These are phyloP conservation scores for Daphoenositta chrysoptera DNA, from an alignment of 2,113 vertebrate genomes.

Conservation along the genomic window DNA sequence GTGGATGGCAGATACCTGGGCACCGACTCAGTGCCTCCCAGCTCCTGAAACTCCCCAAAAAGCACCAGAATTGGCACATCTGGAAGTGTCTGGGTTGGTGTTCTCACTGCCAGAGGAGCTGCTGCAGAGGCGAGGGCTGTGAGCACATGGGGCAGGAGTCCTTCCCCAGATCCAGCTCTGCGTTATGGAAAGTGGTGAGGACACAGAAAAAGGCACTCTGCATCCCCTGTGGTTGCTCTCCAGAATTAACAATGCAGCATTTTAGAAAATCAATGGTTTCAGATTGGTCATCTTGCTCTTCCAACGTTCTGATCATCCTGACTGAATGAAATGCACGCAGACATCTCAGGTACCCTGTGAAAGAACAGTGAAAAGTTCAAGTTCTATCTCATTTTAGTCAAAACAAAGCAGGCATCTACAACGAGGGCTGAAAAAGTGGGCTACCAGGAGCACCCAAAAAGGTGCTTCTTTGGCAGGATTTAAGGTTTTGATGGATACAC, in stretches of 20 bases:
- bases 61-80: neutral
- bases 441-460: neutral
- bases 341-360: neutral
- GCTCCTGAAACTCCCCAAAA: neutral
- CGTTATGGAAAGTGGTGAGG: neutral
- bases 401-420: neutral
- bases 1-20: neutral
- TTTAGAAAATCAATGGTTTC: neutral
- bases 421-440: neutral
- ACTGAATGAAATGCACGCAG: fast-evolving
- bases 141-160: fast-evolving
- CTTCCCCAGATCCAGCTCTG: neutral
- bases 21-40: neutral
- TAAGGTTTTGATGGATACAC: neutral
- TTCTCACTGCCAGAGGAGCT: neutral
- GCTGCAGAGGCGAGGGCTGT: fast-evolving
- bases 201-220: fast-evolving
- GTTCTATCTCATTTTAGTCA: neutral
- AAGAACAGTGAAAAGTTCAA: neutral
- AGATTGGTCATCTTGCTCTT: neutral
- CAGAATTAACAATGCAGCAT: neutral
- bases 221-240: neutral
- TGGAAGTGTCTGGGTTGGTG: fast-evolving
- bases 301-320: neutral
- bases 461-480: neutral